Evolutionary conservation across 2,797 vertebrate species (phyloP).

Genomic region (Acropternis orthonyx): DNA sequence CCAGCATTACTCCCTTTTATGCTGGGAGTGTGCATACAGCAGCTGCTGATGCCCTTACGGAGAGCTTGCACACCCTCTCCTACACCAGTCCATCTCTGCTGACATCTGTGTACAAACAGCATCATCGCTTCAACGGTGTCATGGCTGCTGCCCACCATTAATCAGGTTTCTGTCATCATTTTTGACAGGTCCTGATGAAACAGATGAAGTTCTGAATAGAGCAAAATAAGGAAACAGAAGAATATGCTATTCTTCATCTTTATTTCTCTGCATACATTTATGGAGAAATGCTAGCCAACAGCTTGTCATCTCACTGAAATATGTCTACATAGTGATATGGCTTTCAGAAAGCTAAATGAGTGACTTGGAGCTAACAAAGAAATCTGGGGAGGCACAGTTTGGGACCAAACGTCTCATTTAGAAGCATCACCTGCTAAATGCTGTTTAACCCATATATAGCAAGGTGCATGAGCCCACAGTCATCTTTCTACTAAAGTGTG

Average conservation of each 20-base stretch:
- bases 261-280: neutral
- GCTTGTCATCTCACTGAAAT: neutral
- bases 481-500: neutral
- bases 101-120: neutral
- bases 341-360: neutral
- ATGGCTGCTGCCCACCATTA: neutral
- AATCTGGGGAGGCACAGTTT: neutral
- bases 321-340: neutral
- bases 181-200: neutral
- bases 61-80: neutral
- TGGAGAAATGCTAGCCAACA: neutral
- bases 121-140: neutral
- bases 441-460: neutral
- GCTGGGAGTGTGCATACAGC: neutral
- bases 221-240: slow-evolving; percentile 13
- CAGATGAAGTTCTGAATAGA: neutral
- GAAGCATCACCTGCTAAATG: neutral
- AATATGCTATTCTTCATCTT: neutral
- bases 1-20: neutral
- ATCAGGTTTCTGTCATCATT: neutral
- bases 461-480: neutral
- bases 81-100: neutral
- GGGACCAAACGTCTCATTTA: neutral
- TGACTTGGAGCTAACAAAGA: neutral
- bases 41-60: neutral